These are phyloP conservation scores for Scarus forsteni DNA, from an alignment of 2,797 vertebrate genomes.

Conservation along the genomic window DNA sequence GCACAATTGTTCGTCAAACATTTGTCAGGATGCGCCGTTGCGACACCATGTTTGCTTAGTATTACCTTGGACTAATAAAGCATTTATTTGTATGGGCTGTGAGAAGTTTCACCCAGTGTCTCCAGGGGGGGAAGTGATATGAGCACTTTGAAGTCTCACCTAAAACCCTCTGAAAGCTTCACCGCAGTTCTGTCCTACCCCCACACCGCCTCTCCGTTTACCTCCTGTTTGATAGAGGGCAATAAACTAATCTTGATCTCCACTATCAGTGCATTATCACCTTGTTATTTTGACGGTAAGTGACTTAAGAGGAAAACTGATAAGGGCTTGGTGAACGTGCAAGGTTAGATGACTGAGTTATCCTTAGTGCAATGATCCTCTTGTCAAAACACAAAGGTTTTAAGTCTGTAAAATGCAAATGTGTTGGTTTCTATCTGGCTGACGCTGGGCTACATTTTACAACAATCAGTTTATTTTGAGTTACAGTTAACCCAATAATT, in stretches of 20 bases:
- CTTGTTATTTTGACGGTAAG: conserved; percentile 70
- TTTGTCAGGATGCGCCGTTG: conserved; percentile 37
- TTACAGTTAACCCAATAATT: not conserved
- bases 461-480: not conserved
- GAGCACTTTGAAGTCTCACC: conserved; percentile 65
- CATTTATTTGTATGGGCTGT: conserved; percentile 42
- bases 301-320: conserved; percentile 66
- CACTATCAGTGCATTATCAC: conserved; percentile 69
- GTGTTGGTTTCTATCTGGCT: not conserved
- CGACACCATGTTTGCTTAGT: conserved; percentile 55
- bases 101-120: conserved; percentile 44
- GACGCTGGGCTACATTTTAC: not conserved
- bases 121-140: conserved; percentile 11
- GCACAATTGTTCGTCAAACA: conserved; percentile 51
- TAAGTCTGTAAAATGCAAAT: not conserved
- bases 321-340: conserved; percentile 56
- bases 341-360: conserved; percentile 37
- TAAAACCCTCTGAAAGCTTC: conserved; percentile 58
- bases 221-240: conserved; percentile 76
- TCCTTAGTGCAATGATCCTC: not conserved
- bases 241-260: conserved; percentile 76
- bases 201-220: conserved; percentile 57
- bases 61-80: conserved; percentile 58
- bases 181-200: conserved; percentile 30
- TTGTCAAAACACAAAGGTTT: not conserved